Base-by-base conservation (phyloP, 2,888 invertebrate genomes). In the Lottia gigantea region DNA sequence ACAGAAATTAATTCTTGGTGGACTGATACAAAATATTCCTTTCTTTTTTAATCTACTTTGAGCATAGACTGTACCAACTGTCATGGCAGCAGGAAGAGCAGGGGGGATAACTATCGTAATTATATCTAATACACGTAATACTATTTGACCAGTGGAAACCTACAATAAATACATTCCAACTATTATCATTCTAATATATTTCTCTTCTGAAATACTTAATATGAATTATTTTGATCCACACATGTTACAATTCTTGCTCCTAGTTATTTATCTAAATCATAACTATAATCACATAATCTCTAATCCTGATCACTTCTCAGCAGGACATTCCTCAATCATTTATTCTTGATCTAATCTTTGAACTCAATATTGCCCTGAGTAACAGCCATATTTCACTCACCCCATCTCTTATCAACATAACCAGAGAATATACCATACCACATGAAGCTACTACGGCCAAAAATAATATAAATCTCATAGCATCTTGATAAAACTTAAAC, bases 21-120 rank as follows among this genome's bases (percentile, higher is more conserved):
- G 97, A 82, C 95, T 95, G 77, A 97, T 96, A 86, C 97, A 98
- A 85, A 94, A 95, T 70, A 98, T 94, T 65, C 93, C 87, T 90
- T 93, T 93, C 55, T 91, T 91, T 87, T 94, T 92, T 64, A 98
- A 91, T 12, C 97, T 91, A 68, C 92, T 91, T 85, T 97, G 96
- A 0, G 97, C 97, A 88, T 96, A 95, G 82, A 95, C 91, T 2
- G 95, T 92, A 0, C 97, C 97, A 1, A 97, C 95, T 0, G 97
- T 96, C 97, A 97, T 97, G 72, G 97, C 98, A 61, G 97, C 97
- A 1, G 97, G 98, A 63, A 98, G 89, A 0, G 97, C 97, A 0
- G 98, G 97, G 0, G 97, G 97, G 0, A 98, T 95, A 62, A 96
- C 96, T 71, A 98, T 96, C 0, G 98, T 98, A 75, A 97, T 94